Base-by-base conservation (phyloP, 2,888 invertebrate species). In the Dryadula phaetusa region DNA sequence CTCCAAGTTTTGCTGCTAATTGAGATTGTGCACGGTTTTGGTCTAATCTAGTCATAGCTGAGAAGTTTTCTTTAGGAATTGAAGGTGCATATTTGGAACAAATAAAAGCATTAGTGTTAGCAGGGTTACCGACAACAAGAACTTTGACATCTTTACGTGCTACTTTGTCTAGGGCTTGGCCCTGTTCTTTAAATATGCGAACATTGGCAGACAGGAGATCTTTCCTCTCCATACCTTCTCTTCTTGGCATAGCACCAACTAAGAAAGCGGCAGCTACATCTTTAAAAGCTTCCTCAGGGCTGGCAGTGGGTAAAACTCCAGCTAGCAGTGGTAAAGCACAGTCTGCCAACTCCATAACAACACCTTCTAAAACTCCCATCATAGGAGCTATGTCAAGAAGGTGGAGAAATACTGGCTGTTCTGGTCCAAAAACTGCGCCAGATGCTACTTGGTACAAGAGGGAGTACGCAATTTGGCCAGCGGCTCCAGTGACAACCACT, bases 391-490 rank as follows among this genome's bases (percentile, higher is more conserved):
- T 99, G 92, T 99, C 99, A 77, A 99, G 93, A 74, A 99, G 94
- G 82, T 97, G 96, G 54, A 99, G 94, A 82, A 95, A 95, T 25
- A 99, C 93, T 0, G 97, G 96, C 89, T 98, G 98, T 54, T 97
- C 94, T 60, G 94, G 93, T 34, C 99, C 99, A 86, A 99, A 99
- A 0, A 99, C 98, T 85, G 98, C 97, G 69, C 99, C 99, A 79
- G 98, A 98, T 14, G 98, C 98, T 75, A 99, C 95, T 92, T 98
- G 97, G 84, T 98, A 98, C 14, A 99, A 93, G 52, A 99, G 93
- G 2, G 99, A 99, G 88, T 99, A 99, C 69, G 98, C 99, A 77
- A 99, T 99, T 93, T 99, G 99, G 18, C 99, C 99, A 70, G 99
- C 99, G 77, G 99, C 99, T 70, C 99, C 99, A 64, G 99, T 99